Evolutionary conservation across 1,140 invertebrate species (phyloP), one percentile per base, ranked within the genome.

Genomic region (Drosophila subpulchrella): DNA sequence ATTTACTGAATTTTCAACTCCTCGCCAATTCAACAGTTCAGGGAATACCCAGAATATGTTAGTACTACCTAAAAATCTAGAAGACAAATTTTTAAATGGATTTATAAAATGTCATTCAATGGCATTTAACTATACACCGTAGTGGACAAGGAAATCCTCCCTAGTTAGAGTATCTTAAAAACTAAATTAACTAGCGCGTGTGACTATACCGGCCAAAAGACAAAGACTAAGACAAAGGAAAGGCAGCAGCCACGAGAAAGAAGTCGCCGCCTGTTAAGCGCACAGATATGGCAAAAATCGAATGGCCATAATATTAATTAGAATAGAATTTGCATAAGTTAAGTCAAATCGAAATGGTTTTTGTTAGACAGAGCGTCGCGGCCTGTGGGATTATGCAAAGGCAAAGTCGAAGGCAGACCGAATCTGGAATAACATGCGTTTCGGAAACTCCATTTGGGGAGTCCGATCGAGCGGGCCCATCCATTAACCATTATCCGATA

Each of bases 261-360:
- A 89, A 53, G 81, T 63, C 56, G 81, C 81, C 68, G 81, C 58
- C 68, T 50, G 41, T 36, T 75, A 56, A 70, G 59, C 63, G 63
- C 60, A 54, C 47, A 51, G 32, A 57, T 20, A 59, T 32, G 6
- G 75, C 39, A 60, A 58, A 71, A 76, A 65, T 53, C 53, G 62
- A 75, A 89, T 66, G 68, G 57, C 61, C 53, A 75, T 84, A 84
- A 84, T 72, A 81, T 89, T 89, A 89, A 89, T 89, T 89, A 81
- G 82, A 83, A 74, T 71, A 89, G 77, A 84, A 89, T 89, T 89
- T 89, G 84, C 84, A 89, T 89, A 84, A 77, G 78, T 88, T 80
- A 80, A 77, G 51, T 13, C 71, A 56, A 34, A 47, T 58, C 54
- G 67, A 89, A 77, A 66, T 75, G 68, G 73, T 67, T 90, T 89